Conservation (phyloP, 2,113 vertebrate genomes). For the Lontra canadensis region DNA sequence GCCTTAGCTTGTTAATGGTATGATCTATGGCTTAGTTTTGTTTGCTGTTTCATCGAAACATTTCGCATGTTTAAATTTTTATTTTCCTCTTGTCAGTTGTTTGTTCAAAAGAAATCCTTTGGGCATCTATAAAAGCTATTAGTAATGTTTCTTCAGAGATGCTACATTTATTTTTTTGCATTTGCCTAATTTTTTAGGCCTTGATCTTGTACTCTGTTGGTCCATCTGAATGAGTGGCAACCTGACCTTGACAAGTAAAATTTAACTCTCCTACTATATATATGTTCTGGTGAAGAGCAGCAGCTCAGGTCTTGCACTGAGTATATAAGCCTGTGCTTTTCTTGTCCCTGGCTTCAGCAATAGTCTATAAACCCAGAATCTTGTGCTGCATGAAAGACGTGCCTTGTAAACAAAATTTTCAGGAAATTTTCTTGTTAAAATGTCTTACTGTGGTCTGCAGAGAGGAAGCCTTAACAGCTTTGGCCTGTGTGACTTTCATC, state of each 20-base stretch:
- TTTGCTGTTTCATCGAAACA: not conserved
- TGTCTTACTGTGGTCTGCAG: not conserved
- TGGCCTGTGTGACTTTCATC: not conserved
- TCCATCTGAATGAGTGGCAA: not conserved
- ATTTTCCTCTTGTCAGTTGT: not conserved
- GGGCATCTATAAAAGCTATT: not conserved
- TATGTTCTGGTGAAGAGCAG: not conserved
- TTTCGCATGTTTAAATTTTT: not conserved
- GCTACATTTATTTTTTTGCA: not conserved
- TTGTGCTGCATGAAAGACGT: not conserved
- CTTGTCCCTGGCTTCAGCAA: not conserved
- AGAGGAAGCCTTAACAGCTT: not conserved
- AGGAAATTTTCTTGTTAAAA: not conserved
- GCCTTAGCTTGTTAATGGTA: not conserved
- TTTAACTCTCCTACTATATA: not conserved
- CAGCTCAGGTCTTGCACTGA: not conserved
- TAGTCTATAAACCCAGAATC: not conserved
- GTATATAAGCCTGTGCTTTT: not conserved
- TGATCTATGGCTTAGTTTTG: not conserved
- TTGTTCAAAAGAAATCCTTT: slow-evolving; percentile 24
- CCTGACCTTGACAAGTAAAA: not conserved
- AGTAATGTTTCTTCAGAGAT: not conserved
- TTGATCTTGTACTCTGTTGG: not conserved
- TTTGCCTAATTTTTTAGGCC: not conserved
- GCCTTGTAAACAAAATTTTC: not conserved